Conservation (phyloP, 2,113 vertebrate genomes). For the Zapornia atra region DNA sequence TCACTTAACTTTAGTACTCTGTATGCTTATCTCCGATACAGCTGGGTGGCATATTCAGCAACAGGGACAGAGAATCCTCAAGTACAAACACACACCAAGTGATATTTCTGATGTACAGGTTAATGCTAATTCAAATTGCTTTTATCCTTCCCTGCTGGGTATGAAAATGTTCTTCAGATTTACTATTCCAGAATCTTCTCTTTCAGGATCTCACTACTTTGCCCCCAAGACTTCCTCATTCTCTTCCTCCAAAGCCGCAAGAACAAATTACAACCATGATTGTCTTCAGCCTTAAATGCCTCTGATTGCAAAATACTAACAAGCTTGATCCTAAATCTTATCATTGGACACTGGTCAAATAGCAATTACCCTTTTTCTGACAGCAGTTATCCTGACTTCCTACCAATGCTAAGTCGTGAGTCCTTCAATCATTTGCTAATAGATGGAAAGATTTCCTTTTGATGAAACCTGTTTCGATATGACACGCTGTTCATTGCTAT, state of each 20-base stretch:
- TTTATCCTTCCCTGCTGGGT: neutral
- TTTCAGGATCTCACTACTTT: neutral
- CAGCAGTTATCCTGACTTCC: neutral
- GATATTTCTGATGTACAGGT: constrained; percentile 35
- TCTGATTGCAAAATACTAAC: neutral
- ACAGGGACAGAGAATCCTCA: neutral
- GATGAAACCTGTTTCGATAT: neutral
- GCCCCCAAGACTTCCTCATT: neutral
- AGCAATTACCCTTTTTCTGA: neutral
- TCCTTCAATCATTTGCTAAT: neutral
- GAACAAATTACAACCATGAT: neutral
- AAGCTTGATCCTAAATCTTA: neutral
- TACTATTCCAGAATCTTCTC: neutral
- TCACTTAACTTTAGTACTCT: neutral
- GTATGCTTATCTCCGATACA: neutral
- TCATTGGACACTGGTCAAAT: neutral
- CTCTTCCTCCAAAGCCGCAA: neutral
- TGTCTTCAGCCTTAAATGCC: neutral
- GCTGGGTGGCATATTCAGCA: neutral
- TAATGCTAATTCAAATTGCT: neutral
- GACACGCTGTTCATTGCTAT: neutral
- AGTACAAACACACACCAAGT: neutral
- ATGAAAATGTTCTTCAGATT: neutral
- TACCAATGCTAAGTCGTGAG: neutral
- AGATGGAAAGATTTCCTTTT: neutral